phyloP scores from a whole-genome alignment of 2,888 invertebrate species.

The Tethea ocularis region DNA sequence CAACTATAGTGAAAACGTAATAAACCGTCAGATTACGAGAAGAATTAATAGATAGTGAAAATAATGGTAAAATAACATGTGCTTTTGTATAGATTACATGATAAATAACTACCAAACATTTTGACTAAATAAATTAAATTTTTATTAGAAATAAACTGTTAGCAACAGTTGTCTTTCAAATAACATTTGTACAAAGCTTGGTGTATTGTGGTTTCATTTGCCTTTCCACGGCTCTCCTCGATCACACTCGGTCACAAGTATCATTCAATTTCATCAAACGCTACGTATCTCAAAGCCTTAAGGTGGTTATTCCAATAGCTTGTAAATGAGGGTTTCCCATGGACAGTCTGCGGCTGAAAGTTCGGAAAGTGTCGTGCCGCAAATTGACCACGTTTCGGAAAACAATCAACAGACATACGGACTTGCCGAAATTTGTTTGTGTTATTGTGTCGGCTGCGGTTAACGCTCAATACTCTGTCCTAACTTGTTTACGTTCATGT shows the following conservation, averaged over 20 bases:
- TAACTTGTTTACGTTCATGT: constrained; percentile 10
- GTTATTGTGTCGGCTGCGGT: constrained; percentile 25
- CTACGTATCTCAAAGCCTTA: constrained; percentile 17
- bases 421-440: constrained; percentile 43
- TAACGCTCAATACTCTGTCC: constrained; percentile 8
- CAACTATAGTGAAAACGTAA: neutral
- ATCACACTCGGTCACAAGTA: neutral
- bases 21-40: no score
- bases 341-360: constrained; percentile 34
- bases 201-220: neutral
- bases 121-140: no score
- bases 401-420: constrained; percentile 61
- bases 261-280: no score
- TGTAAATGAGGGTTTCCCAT: constrained; percentile 3
- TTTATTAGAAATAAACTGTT: no score
- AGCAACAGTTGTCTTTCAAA: neutral
- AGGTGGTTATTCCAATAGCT: constrained; percentile 21
- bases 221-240: neutral
- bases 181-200: neutral
- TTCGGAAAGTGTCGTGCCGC: constrained; percentile 47
- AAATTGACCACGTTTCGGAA: constrained; percentile 60
- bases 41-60: no score
- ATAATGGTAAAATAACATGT: no score
- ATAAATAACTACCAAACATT: no score
- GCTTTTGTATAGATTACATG: no score